Conservation (phyloP, 2,113 vertebrate genomes). For the Rhipidura dahli region DNA sequence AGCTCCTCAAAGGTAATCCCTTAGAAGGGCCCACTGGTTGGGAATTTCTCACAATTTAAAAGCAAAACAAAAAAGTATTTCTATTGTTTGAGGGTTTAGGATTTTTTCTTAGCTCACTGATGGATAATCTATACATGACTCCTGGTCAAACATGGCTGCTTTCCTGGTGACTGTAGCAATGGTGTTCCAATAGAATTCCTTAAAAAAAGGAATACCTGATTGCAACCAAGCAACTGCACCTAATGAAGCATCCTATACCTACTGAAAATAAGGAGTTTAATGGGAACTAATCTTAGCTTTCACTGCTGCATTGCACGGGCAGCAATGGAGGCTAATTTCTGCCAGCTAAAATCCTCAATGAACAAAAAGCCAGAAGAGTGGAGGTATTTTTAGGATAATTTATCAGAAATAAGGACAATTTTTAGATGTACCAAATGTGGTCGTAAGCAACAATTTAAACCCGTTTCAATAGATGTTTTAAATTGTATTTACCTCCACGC, state of each 20-base stretch:
- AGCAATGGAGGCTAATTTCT: conserved; percentile 74
- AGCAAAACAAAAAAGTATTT: not conserved
- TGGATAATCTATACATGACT: not conserved
- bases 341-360: conserved; percentile 35
- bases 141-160: not conserved
- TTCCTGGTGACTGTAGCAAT: not conserved
- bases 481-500: conserved; percentile 84
- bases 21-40: not conserved
- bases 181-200: not conserved
- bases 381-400: conserved; percentile 77
- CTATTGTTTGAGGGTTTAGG: not conserved
- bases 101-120: not conserved
- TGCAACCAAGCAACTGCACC: not conserved
- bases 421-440: conserved; percentile 70
- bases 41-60: not conserved
- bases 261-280: not conserved
- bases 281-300: conserved; percentile 57
- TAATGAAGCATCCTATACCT: not conserved
- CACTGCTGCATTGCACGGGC: conserved; percentile 68
- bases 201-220: not conserved
- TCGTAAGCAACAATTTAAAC: conserved; percentile 71
- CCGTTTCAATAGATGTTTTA: conserved; percentile 59
- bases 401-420: conserved; percentile 54
- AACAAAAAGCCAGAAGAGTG: conserved; percentile 71
- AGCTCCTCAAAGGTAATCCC: not conserved